These are phyloP conservation scores for Epizoanthus stellaris DNA, from an alignment of 92 coral and sea anemone species.

Conservation along the genomic window DNA sequence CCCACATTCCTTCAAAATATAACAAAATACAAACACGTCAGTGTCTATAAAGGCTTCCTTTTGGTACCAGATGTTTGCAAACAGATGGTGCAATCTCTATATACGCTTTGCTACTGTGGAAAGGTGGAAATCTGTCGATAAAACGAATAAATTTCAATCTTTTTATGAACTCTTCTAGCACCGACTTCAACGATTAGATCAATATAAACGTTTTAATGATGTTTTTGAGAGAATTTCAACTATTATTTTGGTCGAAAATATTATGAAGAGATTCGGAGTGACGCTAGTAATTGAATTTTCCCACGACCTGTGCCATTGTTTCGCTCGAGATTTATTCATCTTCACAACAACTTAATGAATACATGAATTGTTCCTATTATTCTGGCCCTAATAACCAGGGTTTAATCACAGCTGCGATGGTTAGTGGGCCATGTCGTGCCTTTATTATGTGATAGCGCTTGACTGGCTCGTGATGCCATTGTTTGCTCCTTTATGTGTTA, in stretches of 20 bases:
- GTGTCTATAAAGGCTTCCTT: background rate
- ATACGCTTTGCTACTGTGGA: background rate
- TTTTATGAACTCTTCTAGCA: background rate
- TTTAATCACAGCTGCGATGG: constrained; percentile 42
- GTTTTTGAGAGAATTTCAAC: background rate
- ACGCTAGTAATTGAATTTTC: constrained; percentile 16
- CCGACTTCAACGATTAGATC: background rate
- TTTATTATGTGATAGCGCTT: constrained; percentile 9
- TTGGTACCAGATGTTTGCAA: constrained; percentile 11
- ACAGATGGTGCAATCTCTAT: background rate
- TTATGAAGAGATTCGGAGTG: constrained; percentile 26
- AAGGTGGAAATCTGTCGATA: constrained; percentile 7
- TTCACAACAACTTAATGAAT: constrained; percentile 30
- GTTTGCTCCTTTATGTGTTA: constrained; percentile 8
- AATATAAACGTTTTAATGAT: background rate
- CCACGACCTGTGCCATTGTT: constrained; percentile 44
- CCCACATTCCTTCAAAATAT: background rate
- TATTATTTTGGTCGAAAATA: background rate
- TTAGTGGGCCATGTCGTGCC: background rate
- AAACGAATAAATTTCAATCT: background rate
- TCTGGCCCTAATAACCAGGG: constrained; percentile 36
- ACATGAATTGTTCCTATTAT: constrained; percentile 14
- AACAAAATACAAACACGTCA: background rate
- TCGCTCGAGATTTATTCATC: constrained; percentile 24
- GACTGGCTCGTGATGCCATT: constrained; percentile 29